Evolutionary conservation across 2,888 invertebrate genomes (phyloP).

Genomic region (Mycalesis mineus): DNA sequence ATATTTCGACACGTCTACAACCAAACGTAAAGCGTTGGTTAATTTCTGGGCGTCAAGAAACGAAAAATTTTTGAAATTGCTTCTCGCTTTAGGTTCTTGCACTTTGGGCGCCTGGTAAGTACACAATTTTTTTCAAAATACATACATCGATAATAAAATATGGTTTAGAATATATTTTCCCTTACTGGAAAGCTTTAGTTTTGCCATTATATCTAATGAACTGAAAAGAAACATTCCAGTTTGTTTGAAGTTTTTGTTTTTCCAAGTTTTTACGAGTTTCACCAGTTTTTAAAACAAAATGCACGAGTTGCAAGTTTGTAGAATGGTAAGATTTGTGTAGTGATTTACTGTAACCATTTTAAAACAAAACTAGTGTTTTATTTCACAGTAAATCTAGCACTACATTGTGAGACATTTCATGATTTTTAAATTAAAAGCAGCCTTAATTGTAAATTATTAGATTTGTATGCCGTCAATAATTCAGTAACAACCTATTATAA

Average conservation of each 20-base stretch:
- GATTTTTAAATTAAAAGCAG: no score
- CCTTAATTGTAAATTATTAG: no score
- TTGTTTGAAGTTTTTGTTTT: neutral
- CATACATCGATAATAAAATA: neutral
- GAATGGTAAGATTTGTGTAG: no score
- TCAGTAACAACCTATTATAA: no score
- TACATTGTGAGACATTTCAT: no score
- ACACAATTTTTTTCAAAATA: no score
- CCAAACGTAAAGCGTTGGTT: constrained; percentile 41
- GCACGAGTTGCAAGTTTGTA: neutral
- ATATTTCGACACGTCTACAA: constrained; percentile 51
- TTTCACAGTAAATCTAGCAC: no score
- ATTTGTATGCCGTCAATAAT: no score
- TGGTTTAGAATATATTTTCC: no score
- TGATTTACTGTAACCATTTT: no score
- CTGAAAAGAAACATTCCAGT: neutral
- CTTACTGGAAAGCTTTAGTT: neutral
- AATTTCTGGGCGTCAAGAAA: constrained; percentile 47
- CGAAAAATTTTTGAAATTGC: constrained; percentile 47
- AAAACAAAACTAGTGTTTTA: no score
- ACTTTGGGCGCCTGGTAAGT: constrained; percentile 54
- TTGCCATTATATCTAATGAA: neutral
- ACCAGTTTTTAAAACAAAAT: neutral
- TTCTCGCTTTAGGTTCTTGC: constrained; percentile 48
- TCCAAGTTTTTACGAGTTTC: neutral